phyloP scores from a whole-genome alignment of 2,888 invertebrate species.

The Conchocele bisecta region DNA sequence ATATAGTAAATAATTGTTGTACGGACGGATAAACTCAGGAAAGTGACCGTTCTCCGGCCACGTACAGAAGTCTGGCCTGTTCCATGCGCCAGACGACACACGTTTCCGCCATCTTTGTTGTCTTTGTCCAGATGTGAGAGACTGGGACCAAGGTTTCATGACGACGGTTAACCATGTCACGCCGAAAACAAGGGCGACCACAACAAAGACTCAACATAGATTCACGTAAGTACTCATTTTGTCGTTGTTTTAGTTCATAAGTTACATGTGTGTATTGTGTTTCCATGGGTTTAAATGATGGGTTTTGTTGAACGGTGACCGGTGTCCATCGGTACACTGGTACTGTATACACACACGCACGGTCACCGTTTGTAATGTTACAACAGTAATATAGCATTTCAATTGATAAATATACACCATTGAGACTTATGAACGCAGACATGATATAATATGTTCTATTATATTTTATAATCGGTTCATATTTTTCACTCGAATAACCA shows the following conservation, averaged over 20 bases:
- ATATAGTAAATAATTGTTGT: slow-evolving; percentile 21
- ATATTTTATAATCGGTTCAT: too few relatives aligned
- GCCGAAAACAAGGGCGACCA: slow-evolving; percentile 83
- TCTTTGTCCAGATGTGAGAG: slow-evolving; percentile 57
- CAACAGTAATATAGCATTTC: too few relatives aligned
- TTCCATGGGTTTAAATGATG: too few relatives aligned
- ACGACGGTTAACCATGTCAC: slow-evolving; percentile 69
- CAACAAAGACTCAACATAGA: slow-evolving; percentile 82
- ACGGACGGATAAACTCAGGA: slow-evolving; percentile 28
- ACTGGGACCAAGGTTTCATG: slow-evolving; percentile 60
- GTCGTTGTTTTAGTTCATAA: slow-evolving; percentile 55
- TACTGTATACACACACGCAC: too few relatives aligned
- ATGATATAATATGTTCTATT: too few relatives aligned
- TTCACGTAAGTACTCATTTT: slow-evolving; percentile 77
- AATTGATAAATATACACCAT: too few relatives aligned
- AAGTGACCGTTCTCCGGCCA: slow-evolving; percentile 38
- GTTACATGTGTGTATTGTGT: too few relatives aligned
- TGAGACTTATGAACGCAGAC: too few relatives aligned
- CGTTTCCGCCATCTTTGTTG: slow-evolving; percentile 58
- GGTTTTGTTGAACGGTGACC: too few relatives aligned
- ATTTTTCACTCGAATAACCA: too few relatives aligned
- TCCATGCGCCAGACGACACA: slow-evolving; percentile 49
- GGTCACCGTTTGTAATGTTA: too few relatives aligned
- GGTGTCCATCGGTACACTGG: too few relatives aligned
- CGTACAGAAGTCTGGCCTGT: slow-evolving; percentile 37